Conservation (phyloP, 2,888 invertebrate genomes). For the Acleris literana region DNA sequence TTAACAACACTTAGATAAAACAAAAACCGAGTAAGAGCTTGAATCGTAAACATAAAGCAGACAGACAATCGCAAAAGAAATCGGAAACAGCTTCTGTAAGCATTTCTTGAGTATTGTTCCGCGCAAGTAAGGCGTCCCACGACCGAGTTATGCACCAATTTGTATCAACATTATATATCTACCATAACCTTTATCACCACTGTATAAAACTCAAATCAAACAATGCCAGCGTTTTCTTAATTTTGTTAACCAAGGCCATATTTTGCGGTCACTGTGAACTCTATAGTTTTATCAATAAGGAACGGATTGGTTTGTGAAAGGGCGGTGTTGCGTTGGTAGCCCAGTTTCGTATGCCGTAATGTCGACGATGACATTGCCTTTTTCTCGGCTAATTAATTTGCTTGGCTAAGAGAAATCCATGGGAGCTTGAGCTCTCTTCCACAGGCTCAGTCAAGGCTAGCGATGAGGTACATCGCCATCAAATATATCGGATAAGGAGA, state of each 20-base stretch:
- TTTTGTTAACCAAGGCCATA: slow-evolving; percentile 4
- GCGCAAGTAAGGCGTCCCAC: slow-evolving; percentile 55
- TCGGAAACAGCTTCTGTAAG: slow-evolving; percentile 44
- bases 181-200: slow-evolving; percentile 22
- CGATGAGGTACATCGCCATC: not conserved
- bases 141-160: slow-evolving; percentile 44
- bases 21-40: slow-evolving; percentile 15
- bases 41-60: slow-evolving; percentile 38
- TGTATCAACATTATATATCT: slow-evolving; percentile 17
- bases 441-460: slow-evolving; percentile 33
- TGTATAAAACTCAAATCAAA: slow-evolving; percentile 15
- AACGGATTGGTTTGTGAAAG: slow-evolving; percentile 23
- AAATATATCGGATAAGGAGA: not conserved
- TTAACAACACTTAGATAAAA: not conserved
- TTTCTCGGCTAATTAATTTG: slow-evolving; percentile 68
- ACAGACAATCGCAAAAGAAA: slow-evolving; percentile 45
- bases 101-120: slow-evolving; percentile 56
- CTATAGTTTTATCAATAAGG: slow-evolving; percentile 23
- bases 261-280: slow-evolving; percentile 12
- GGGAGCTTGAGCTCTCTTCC: slow-evolving; percentile 46
- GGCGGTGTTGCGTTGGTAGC: slow-evolving; percentile 46
- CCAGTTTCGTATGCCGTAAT: slow-evolving; percentile 61
- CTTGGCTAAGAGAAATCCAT: slow-evolving; percentile 69
- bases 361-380: slow-evolving; percentile 63
- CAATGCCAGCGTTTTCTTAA: not conserved